Conservation (phyloP, 2,888 invertebrate species). For the Hyalella azteca region DNA sequence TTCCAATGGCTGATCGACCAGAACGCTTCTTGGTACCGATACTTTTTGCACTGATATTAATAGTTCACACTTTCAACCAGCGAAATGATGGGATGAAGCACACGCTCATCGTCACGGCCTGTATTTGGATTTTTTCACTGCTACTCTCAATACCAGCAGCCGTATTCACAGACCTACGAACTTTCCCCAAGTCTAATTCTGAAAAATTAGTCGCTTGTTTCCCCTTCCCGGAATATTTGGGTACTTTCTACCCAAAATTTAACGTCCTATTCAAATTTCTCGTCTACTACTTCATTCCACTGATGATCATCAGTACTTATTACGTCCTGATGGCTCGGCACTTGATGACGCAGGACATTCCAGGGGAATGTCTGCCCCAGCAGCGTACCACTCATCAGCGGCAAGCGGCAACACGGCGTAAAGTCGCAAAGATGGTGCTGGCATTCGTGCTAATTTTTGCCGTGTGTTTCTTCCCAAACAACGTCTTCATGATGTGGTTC, state of each 20-base stretch:
- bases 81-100: slow-evolving; percentile 70
- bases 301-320: slow-evolving; percentile 83
- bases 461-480: slow-evolving; percentile 81
- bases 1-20: slow-evolving; percentile 41
- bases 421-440: slow-evolving; percentile 82
- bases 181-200: slow-evolving; percentile 65
- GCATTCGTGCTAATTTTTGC: slow-evolving; percentile 88
- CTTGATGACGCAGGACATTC: slow-evolving; percentile 79
- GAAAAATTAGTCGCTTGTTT: slow-evolving; percentile 72
- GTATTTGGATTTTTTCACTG: slow-evolving; percentile 68
- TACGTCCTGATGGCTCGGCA: slow-evolving; percentile 88
- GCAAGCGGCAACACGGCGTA: slow-evolving; percentile 59
- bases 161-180: slow-evolving; percentile 59
- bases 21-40: slow-evolving; percentile 52
- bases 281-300: slow-evolving; percentile 83
- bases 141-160: slow-evolving; percentile 60
- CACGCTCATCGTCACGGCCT: slow-evolving; percentile 73
- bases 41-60: slow-evolving; percentile 62
- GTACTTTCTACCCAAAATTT: slow-evolving; percentile 70
- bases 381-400: slow-evolving; percentile 49
- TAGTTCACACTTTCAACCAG: slow-evolving; percentile 85
- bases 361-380: slow-evolving; percentile 71
- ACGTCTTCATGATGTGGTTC: slow-evolving; percentile 85
- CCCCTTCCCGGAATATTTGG: slow-evolving; percentile 75
- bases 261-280: slow-evolving; percentile 74